Evolutionary conservation across 2,797 vertebrate genomes (phyloP).

Genomic region (Neosilurus hyrtlii): DNA sequence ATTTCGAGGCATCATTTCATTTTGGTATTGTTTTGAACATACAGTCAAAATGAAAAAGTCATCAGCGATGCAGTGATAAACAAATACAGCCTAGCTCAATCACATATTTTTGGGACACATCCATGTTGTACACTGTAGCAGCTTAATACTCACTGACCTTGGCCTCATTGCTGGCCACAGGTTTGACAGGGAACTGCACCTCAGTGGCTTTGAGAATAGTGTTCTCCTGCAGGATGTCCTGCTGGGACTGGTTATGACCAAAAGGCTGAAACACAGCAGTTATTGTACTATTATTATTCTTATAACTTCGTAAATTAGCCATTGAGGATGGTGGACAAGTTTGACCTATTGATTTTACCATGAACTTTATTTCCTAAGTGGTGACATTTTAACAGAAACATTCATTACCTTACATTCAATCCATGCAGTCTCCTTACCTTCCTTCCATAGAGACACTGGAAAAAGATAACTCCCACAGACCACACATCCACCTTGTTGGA

Average conservation of each 20-base stretch:
- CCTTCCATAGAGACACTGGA: constrained; percentile 98
- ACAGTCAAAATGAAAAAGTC: not conserved
- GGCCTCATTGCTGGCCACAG: constrained; percentile 96
- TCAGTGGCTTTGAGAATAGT: constrained; percentile 99
- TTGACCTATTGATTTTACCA: not conserved
- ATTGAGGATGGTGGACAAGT: not conserved
- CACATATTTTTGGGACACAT: not conserved
- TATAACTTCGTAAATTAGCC: not conserved
- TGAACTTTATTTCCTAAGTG: not conserved
- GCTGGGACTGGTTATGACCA: constrained; percentile 98
- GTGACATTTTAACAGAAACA: not conserved
- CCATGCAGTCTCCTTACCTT: constrained; percentile 78
- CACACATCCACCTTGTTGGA: constrained; percentile 99
- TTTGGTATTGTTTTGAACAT: not conserved
- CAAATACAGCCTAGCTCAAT: not conserved
- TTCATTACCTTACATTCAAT: not conserved
- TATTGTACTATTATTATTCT: not conserved
- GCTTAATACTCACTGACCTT: constrained; percentile 76
- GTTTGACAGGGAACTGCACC: constrained; percentile 97
- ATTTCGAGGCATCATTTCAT: not conserved
- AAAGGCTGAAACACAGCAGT: constrained; percentile 81
- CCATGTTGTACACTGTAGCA: not conserved
- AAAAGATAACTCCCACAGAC: constrained; percentile 99
- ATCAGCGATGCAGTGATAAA: not conserved
- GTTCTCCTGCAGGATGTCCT: constrained; percentile 99